Evolutionary conservation across 30 jellyfish, hydroid and myxozoan genomes (phyloP).

Genomic region (Catostylus mosaicus): DNA sequence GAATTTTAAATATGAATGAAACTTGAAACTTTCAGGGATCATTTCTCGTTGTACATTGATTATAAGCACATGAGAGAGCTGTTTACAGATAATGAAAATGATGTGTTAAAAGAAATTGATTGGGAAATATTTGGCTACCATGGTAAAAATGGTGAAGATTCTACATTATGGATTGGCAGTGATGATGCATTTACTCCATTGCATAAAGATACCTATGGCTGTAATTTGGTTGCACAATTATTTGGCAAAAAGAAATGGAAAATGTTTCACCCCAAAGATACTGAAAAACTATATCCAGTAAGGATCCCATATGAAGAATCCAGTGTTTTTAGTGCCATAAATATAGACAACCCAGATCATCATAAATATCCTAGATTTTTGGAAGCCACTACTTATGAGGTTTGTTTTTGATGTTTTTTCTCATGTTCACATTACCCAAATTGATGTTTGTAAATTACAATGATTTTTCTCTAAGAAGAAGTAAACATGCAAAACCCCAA

Average conservation of each 20-base stretch:
- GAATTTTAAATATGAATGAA: no score
- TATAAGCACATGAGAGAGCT: constrained; percentile 89
- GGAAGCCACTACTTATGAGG: constrained; percentile 64
- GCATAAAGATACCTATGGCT: constrained; percentile 94
- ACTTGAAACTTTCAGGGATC: constrained; percentile 39
- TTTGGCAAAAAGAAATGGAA: constrained; percentile 88
- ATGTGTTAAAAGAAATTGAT: constrained; percentile 41
- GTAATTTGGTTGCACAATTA: constrained; percentile 90
- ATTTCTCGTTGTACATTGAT: constrained; percentile 82
- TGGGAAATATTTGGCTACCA: constrained; percentile 88
- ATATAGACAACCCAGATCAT: constrained; percentile 44
- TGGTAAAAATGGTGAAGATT: constrained; percentile 71
- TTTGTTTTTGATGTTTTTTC: background rate
- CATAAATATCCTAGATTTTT: constrained; percentile 45
- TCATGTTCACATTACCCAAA: no score
- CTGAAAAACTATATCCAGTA: constrained; percentile 65
- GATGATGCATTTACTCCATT: constrained; percentile 89
- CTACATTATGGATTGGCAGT: constrained; percentile 99
- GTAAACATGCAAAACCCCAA: no score
- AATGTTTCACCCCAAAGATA: constrained; percentile 68
- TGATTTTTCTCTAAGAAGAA: no score
- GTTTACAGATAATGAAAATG: constrained; percentile 34
- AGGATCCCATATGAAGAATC: constrained; percentile 99
- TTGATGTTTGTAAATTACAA: no score
- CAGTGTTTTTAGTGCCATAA: constrained; percentile 67